Evolutionary conservation across 2,797 vertebrate genomes (phyloP).

Genomic region (Kryptolebias ocellatus): DNA sequence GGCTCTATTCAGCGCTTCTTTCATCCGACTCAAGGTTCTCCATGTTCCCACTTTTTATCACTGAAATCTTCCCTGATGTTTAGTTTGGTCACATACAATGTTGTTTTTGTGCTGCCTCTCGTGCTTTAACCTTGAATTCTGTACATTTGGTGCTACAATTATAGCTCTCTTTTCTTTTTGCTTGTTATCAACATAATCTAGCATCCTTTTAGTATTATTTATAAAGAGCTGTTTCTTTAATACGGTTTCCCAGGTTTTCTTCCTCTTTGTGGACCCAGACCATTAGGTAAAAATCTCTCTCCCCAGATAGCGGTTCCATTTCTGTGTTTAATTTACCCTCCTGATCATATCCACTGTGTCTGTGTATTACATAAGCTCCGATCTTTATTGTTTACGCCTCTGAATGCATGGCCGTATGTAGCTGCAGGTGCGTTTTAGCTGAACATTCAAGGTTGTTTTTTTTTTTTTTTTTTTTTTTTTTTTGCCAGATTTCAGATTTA

Average conservation of each 20-base stretch:
- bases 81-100: conserved; percentile 1
- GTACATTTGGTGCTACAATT: conserved; percentile 25
- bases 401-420: neutral
- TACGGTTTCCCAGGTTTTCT: conserved; percentile 14
- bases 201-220: conserved; percentile 24
- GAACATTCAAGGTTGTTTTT: neutral
- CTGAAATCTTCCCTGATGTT: conserved; percentile 1
- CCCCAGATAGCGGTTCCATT: conserved; percentile 11
- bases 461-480: neutral
- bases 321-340: neutral
- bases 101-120: conserved; percentile 6
- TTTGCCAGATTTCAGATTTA: neutral
- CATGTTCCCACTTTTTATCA: neutral
- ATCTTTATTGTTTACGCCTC: neutral
- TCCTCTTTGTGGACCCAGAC: conserved; percentile 16
- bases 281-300: conserved; percentile 16
- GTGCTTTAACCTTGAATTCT: conserved; percentile 17
- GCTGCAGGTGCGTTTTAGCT: neutral
- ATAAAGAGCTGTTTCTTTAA: conserved; percentile 3
- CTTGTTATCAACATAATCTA: conserved; percentile 15
- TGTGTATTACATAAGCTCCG: neutral
- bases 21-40: conserved; percentile 53
- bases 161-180: conserved; percentile 7
- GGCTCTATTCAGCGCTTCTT: conserved; percentile 37
- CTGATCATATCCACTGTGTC: neutral